Evolutionary conservation across 1,140 invertebrate genomes (phyloP), one percentile per base, ranked within the genome.

Genomic region (Phymastichus coffea): DNA sequence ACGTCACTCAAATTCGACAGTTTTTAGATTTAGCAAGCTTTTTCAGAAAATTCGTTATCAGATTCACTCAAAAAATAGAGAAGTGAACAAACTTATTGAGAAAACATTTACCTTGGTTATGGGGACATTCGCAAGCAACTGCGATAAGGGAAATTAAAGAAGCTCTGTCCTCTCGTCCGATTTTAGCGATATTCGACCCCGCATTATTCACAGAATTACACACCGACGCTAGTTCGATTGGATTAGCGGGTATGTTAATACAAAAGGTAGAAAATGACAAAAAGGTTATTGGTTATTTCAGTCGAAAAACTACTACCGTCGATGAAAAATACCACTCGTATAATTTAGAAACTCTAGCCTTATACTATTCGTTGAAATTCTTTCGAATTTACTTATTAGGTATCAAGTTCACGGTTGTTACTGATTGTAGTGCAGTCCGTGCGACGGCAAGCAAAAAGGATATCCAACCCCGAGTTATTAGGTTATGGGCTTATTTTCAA

Each of bases 11-110:
- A 33, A 52, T 74, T 1, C 52, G 70, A 28, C 67, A 71, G 19
- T 71, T 77, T 25, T 47, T 73, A 4, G 72, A 72, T 0, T 35
- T 78, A 0, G 72, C 69, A 0, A 66, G 73, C 26, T 78, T 72
- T 57, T 78, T 78, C 40, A 40, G 73, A 1, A 62, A 61, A 43
- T 77, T 76, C 40, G 65, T 76, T 2, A 12, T 48, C 30, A 33
- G 64, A n/a, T 77, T 69, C 46, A 61, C 71, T 0, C 35, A n/a
- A 7, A 67, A 63, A 46, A 66, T 66, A 6, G 63, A 41, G 3
- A 67, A 66, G n/a, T 58, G 75, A 14, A 67, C 66, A 1, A 30
- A 63, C 10, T 51, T 75, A 8, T 43, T 63, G 12, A 56, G 47
- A 37, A 75, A 74, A 44, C 44, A 57, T 38, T 52, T 48, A 3